phyloP scores from a whole-genome alignment of 35 echinoderm and acorn worm genomes.

The Apostichopus japonicus region DNA sequence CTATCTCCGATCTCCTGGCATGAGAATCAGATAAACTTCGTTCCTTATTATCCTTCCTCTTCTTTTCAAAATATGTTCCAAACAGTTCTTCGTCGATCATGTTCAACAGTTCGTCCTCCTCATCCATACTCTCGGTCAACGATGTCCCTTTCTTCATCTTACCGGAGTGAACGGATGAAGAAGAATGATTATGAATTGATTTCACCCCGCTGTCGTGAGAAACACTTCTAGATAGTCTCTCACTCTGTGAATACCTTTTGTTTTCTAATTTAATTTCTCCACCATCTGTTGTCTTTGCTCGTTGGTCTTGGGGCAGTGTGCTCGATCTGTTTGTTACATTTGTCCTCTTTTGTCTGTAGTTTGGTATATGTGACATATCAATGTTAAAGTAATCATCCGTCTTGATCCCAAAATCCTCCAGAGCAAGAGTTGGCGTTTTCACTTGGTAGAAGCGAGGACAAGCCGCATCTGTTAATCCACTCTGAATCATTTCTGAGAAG shows the following conservation, averaged over 20 bases:
- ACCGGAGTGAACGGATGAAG: neutral
- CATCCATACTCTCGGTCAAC: neutral
- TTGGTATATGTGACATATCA: constrained; percentile 80
- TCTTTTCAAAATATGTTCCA: constrained; percentile 78
- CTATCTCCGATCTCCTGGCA: neutral
- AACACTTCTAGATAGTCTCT: constrained; percentile 12
- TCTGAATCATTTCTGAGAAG: constrained; percentile 76
- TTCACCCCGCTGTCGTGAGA: constrained; percentile 43
- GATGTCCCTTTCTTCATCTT: neutral
- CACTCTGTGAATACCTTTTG: neutral
- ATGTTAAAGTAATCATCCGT: constrained; percentile 86
- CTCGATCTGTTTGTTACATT: neutral
- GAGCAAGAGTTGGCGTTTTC: constrained; percentile 61
- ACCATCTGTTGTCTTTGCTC: too few relatives aligned
- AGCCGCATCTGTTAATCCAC: constrained; percentile 77
- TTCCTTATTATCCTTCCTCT: neutral
- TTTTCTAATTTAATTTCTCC: neutral
- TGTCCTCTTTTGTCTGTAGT: constrained; percentile 60
- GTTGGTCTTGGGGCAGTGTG: neutral
- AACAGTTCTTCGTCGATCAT: constrained; percentile 92
- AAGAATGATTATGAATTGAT: neutral
- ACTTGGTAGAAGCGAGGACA: constrained; percentile 69
- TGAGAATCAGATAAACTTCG: constrained; percentile 29
- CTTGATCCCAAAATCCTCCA: constrained; percentile 89
- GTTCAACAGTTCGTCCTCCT: constrained; percentile 86